Conservation (phyloP, 2,797 vertebrate species). For the Gymnoscopelus braueri region DNA sequence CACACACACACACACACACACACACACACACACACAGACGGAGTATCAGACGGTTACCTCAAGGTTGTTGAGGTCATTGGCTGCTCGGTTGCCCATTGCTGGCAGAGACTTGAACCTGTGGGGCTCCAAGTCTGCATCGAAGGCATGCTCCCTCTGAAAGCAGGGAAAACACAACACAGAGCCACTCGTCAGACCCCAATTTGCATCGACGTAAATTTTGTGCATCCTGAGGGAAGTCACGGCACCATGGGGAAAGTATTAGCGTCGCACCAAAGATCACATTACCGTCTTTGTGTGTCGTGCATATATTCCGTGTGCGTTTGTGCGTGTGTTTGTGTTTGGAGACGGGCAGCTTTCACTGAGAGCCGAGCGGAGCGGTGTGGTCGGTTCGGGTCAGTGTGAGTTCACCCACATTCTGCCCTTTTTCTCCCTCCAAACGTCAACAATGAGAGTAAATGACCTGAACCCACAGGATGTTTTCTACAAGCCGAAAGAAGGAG, state of each 20-base stretch:
- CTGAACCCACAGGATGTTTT: constrained; percentile 88
- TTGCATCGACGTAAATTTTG: constrained; percentile 56
- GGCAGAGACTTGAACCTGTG: constrained; percentile 85
- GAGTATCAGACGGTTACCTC: constrained; percentile 77
- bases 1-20: constrained; percentile 1
- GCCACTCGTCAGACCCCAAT: constrained; percentile 52
- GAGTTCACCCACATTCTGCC: constrained; percentile 79
- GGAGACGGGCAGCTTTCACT: constrained; percentile 67
- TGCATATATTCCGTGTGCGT: constrained; percentile 3
- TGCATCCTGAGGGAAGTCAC: constrained; percentile 67
- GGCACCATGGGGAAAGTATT: constrained; percentile 73
- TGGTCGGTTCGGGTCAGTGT: constrained; percentile 68
- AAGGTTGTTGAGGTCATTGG: constrained; percentile 81
- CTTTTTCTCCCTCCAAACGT: constrained; percentile 70
- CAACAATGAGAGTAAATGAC: constrained; percentile 82
- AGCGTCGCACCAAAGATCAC: constrained; percentile 52
- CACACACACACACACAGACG: constrained; percentile 23
- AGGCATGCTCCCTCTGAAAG: constrained; percentile 82
- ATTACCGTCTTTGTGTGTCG: constrained; percentile 46
- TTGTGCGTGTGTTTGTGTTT: constrained; percentile 31
- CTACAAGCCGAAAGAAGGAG: constrained; percentile 74
- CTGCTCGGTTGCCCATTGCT: constrained; percentile 83
- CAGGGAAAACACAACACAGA: constrained; percentile 65
- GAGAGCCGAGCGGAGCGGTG: constrained; percentile 38
- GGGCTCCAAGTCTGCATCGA: constrained; percentile 79